phyloP scores from a whole-genome alignment of 2,797 vertebrate genomes.

The Eulemur rubriventer region DNA sequence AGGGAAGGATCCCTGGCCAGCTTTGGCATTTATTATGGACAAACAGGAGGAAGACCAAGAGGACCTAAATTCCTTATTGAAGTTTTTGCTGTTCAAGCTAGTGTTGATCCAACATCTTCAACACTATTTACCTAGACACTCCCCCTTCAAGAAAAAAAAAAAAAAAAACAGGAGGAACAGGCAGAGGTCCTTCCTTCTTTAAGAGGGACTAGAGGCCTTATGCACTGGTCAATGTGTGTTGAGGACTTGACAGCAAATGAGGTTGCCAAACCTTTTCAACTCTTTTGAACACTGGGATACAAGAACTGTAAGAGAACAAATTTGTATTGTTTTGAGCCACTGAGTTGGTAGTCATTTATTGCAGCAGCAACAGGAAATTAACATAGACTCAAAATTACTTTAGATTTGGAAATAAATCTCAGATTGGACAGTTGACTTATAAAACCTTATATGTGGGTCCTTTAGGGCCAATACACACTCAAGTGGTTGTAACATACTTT shows the following conservation, averaged over 20 bases:
- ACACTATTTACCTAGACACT: not conserved
- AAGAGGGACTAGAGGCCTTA: not conserved
- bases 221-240: not conserved
- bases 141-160: not conserved
- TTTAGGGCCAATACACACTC: not conserved
- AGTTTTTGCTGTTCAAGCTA: not conserved
- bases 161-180: not conserved
- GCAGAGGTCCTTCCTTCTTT: not conserved
- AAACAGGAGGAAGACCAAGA: not conserved
- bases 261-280: not conserved
- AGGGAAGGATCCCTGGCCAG: not conserved
- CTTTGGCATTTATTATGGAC: not conserved
- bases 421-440: not conserved
- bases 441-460: not conserved
- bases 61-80: not conserved
- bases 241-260: not conserved
- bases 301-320: not conserved
- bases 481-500: conserved; percentile 16
- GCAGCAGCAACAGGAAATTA: not conserved
- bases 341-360: not conserved
- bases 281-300: not conserved
- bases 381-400: not conserved
- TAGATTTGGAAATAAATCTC: conserved; percentile 9
- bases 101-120: not conserved
- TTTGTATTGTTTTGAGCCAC: not conserved